A percentile compares a stretch with the other conserved stretches of the same genome.
phyloP scores from a whole-genome alignment of 2,888 invertebrate species.

The Dicranocentrus wangi region DNA sequence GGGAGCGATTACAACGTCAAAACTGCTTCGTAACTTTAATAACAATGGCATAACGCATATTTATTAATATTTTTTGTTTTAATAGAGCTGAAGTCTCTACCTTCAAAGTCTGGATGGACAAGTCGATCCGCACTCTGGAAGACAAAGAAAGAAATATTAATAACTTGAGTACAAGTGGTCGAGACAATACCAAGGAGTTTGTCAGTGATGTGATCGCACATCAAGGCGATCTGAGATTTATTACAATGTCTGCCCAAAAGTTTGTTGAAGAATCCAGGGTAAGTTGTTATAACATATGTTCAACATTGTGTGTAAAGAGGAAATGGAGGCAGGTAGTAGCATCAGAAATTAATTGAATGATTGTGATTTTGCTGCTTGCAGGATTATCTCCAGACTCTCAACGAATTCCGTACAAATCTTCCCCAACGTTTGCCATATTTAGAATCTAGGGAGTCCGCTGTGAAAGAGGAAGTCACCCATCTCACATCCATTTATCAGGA shows the following conservation, averaged over 20 bases:
- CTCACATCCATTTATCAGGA: slow-evolving; percentile 86
- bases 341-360: no score
- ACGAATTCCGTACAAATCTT: slow-evolving; percentile 89
- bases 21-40: neutral
- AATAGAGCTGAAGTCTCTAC: slow-evolving; percentile 80
- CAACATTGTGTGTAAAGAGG: no score
- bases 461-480: slow-evolving; percentile 85
- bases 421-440: slow-evolving; percentile 89
- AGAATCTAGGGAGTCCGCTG: slow-evolving; percentile 83
- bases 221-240: slow-evolving; percentile 95
- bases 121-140: slow-evolving; percentile 85
- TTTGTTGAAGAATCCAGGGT: slow-evolving; percentile 96
- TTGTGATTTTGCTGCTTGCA: no score
- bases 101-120: slow-evolving; percentile 89
- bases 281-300: slow-evolving; percentile 65
- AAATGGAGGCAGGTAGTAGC: no score
- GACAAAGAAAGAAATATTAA: slow-evolving; percentile 89
- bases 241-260: slow-evolving; percentile 96
- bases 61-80: neutral
- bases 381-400: slow-evolving; percentile 87
- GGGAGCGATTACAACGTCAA: slow-evolving; percentile 27
- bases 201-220: slow-evolving; percentile 95
- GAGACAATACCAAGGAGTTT: slow-evolving; percentile 88
- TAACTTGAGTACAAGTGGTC: slow-evolving; percentile 77
- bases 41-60: no score